Percentiles rank a stretch among this genome's conserved stretches.
Conservation (phyloP, 2,888 invertebrate species). For the Iphiclides podalirius region DNA sequence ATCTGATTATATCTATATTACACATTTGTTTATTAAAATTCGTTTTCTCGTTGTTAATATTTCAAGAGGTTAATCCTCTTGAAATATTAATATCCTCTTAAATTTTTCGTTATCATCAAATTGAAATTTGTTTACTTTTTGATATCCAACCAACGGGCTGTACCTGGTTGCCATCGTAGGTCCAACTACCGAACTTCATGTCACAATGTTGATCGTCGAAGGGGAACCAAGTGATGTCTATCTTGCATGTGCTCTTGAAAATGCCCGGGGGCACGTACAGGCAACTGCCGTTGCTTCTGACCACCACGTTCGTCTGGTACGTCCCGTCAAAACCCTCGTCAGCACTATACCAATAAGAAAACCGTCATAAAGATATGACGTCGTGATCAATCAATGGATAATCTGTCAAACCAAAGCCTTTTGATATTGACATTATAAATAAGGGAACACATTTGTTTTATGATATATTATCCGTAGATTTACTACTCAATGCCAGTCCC, state of each 20-base stretch:
- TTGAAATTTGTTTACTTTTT: no score
- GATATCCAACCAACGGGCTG: conserved; percentile 34
- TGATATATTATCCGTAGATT: no score
- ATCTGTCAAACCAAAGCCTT: no score
- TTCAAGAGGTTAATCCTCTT: no score
- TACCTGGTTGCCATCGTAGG: conserved; percentile 98
- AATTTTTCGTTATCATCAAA: no score
- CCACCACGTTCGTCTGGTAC: conserved; percentile 99
- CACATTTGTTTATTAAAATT: no score
- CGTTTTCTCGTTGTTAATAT: no score
- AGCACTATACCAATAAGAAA: conserved; percentile 86
- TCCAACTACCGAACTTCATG: conserved; percentile 99
- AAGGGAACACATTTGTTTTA: no score
- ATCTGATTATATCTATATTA: no score
- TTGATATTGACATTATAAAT: no score
- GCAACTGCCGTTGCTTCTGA: conserved; percentile 98
- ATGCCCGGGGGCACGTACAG: conserved; percentile 99
- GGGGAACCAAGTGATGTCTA: conserved; percentile 99
- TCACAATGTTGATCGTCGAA: conserved; percentile 99
- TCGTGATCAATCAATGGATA: conserved; percentile 13
- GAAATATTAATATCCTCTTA: no score
- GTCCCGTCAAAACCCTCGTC: conserved; percentile 99
- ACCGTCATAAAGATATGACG: conserved; percentile 33
- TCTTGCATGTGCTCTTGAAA: conserved; percentile 99
- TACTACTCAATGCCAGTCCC: no score